phyloP scores from a whole-genome alignment of 2,888 invertebrate species.

The Monochamus alternatus region DNA sequence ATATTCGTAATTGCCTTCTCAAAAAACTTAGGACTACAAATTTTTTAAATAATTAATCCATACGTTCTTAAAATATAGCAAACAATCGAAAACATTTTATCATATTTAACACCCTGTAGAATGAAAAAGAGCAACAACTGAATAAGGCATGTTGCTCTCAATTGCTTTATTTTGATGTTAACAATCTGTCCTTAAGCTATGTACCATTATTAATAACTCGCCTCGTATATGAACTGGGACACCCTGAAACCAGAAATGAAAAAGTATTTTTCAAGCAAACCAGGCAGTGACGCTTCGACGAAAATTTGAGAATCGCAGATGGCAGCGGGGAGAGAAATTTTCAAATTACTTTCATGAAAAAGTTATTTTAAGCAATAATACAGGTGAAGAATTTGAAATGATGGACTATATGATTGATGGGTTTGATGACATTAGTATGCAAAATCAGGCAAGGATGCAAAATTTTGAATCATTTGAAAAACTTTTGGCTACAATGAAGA shows the following conservation, averaged over 20 bases:
- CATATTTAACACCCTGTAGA: no score
- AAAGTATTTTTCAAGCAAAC: not conserved
- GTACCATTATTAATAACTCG: no score
- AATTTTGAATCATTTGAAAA: conserved; percentile 1
- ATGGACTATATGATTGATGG: conserved; percentile 4
- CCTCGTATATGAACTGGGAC: conserved; percentile 4
- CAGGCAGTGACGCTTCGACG: not conserved
- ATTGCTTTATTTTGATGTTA: no score
- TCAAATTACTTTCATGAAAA: conserved; percentile 16
- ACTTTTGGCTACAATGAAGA: conserved; percentile 1
- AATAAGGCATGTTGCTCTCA: no score
- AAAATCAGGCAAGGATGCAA: conserved; percentile 16
- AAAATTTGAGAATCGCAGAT: conserved; percentile 2
- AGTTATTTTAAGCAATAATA: conserved; percentile 7
- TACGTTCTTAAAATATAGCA: no score
- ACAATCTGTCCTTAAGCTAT: no score
- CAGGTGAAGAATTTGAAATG: conserved; percentile 8
- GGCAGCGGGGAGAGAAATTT: conserved; percentile 1
- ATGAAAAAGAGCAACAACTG: no score
- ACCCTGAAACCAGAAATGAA: conserved; percentile 2
- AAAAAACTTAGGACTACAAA: no score
- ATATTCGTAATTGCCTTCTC: no score
- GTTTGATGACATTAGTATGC: not conserved
- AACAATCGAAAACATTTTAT: no score
- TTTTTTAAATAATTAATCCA: no score